These are phyloP conservation scores for Podocnemis expansa DNA, from an alignment of 2,113 vertebrate species.

Conservation along the genomic window DNA sequence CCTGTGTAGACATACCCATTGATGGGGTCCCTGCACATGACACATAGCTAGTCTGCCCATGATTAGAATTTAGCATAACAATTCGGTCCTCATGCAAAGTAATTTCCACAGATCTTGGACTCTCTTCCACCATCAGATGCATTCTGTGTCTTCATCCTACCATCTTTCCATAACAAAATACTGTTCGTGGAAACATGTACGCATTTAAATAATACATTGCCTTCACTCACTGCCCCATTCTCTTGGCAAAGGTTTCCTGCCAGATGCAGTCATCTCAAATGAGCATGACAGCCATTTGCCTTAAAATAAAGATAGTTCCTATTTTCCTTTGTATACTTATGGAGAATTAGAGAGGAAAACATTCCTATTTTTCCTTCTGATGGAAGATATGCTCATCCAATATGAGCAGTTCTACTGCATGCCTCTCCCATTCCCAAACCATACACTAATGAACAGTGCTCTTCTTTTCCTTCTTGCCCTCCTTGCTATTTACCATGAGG, in stretches of 20 bases:
- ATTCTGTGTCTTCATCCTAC: neutral
- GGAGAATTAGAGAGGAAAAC: neutral
- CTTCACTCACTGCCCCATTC: neutral
- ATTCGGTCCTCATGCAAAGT: neutral
- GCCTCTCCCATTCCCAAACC: neutral
- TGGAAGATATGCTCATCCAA: neutral
- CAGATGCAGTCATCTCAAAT: neutral
- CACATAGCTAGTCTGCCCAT: neutral
- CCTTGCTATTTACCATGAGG: neutral
- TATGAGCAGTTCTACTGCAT: neutral
- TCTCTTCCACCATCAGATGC: neutral
- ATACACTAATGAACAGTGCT: neutral
- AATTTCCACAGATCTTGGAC: neutral
- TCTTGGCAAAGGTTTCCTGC: neutral
- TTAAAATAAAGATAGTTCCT: neutral
- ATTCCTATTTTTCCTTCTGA: neutral
- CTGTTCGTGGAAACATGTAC: rapidly evolving
- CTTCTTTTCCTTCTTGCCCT: neutral
- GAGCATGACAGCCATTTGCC: neutral
- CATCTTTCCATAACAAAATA: neutral
- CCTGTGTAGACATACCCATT: too few species aligned
- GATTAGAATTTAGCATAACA: neutral
- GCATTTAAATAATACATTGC: neutral
- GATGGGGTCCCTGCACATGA: neutral
- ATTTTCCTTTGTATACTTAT: neutral